phyloP scores from a whole-genome alignment of 2,888 invertebrate species.

The Epicampocera succincta region DNA sequence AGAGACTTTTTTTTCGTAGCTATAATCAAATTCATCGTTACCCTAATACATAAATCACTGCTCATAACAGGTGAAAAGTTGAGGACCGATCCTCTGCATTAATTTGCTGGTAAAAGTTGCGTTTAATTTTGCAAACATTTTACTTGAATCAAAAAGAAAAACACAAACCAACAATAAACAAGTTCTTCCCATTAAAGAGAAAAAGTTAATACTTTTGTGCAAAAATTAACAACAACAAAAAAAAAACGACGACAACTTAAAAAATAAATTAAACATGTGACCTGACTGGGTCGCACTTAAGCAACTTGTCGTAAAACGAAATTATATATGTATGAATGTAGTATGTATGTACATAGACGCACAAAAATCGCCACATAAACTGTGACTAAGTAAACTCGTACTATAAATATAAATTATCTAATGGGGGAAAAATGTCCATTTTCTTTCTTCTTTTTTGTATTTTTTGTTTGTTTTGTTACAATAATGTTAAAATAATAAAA shows the following conservation, averaged over 20 bases:
- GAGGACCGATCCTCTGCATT: conserved; percentile 51
- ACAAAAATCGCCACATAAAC: conserved; percentile 14
- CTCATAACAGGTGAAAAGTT: conserved; percentile 61
- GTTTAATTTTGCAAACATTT: conserved; percentile 28
- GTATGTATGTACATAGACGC: too few species aligned
- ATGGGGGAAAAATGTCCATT: conserved; percentile 13
- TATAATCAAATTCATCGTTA: too few species aligned
- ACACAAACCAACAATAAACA: conserved; percentile 14
- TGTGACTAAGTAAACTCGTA: conserved; percentile 22
- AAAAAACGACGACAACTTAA: conserved; percentile 34
- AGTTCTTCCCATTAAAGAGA: conserved; percentile 29
- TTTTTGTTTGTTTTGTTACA: background rate
- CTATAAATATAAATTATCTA: conserved; percentile 35
- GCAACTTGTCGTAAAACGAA: conserved; percentile 24
- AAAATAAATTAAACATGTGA: conserved; percentile 54
- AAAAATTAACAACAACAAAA: too few species aligned
- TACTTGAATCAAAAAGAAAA: background rate
- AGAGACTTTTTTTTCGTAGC: too few species aligned
- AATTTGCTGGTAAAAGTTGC: background rate
- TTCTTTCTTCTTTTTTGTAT: background rate
- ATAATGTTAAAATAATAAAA: too few species aligned
- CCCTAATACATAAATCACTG: conserved; percentile 16
- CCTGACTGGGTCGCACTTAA: conserved; percentile 53
- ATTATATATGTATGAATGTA: background rate
- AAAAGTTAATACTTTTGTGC: conserved; percentile 39